These are phyloP conservation scores for Gavia stellata DNA, from an alignment of 2,113 vertebrate species.

Conservation along the genomic window DNA sequence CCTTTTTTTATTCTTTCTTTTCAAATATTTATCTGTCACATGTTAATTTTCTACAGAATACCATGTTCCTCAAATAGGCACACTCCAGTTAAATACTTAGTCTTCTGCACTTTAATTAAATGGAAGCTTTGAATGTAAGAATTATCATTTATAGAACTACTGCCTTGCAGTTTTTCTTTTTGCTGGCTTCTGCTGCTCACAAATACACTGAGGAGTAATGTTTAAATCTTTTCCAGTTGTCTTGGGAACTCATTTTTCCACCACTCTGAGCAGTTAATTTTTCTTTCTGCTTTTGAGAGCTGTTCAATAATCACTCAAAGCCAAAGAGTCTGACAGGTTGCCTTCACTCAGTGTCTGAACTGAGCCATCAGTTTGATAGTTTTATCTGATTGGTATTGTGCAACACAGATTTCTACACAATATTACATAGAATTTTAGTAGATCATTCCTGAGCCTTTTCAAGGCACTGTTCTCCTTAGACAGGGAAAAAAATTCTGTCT, in stretches of 20 bases:
- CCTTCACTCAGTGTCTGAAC: neutral
- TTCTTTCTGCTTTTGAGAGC: neutral
- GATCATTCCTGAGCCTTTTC: neutral
- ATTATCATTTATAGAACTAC: neutral
- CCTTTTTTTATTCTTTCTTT: neutral
- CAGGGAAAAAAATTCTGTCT: neutral
- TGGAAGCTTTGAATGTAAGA: neutral
- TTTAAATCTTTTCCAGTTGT: constrained; percentile 23
- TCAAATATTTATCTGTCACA: neutral
- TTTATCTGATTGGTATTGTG: neutral
- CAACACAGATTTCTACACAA: neutral
- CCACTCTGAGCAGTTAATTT: neutral
- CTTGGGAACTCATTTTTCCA: constrained; percentile 1
- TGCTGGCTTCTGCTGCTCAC: neutral
- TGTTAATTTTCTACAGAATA: neutral
- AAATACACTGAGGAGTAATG: neutral
- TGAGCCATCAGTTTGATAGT: neutral
- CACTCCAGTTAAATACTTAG: neutral
- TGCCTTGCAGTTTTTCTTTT: neutral
- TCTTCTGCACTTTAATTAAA: neutral
- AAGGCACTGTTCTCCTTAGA: neutral
- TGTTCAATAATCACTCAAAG: neutral
- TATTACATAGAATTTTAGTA: neutral
- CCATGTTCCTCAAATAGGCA: neutral
- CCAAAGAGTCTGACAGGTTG: neutral